Evolutionary conservation across 2,888 invertebrate species (phyloP).

Genomic region (Ptilodon capucinus): DNA sequence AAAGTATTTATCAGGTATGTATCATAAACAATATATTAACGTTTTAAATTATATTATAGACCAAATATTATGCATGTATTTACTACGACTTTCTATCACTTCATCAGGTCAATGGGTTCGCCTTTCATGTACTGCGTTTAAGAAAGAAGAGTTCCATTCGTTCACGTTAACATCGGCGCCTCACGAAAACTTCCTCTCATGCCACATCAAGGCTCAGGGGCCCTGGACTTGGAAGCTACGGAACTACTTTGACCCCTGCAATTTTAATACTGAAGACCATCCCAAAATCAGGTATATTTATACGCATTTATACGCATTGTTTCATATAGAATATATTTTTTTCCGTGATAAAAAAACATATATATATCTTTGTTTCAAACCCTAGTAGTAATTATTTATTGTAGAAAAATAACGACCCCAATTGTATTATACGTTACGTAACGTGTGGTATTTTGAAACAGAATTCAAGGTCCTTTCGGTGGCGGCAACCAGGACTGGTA

Average conservation of each 20-base stretch:
- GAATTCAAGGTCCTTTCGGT: conserved; percentile 97
- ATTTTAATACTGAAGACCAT: conserved; percentile 92
- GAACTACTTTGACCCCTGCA: conserved; percentile 96
- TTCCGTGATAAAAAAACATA: no score
- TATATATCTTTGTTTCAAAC: no score
- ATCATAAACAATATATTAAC: background rate
- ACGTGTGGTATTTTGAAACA: conserved; percentile 29
- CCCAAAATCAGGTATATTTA: conserved; percentile 86
- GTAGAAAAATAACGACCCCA: no score
- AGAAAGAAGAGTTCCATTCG: conserved; percentile 95
- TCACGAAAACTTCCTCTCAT: conserved; percentile 96
- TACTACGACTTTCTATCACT: background rate
- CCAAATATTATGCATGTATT: background rate
- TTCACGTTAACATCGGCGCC: conserved; percentile 98
- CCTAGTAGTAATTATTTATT: no score
- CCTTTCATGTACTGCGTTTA: conserved; percentile 94
- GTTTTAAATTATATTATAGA: no score
- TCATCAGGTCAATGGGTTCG: conserved; percentile 94
- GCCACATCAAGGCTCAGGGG: conserved; percentile 95
- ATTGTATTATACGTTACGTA: no score
- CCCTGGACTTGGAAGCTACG: conserved; percentile 99
- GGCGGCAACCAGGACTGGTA: conserved; percentile 99
- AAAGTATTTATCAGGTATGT: conserved; percentile 90
- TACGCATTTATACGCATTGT: conserved; percentile 8
- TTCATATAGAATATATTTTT: no score